Evolutionary conservation across 2,888 invertebrate species (phyloP).

Genomic region (Hylaea fasciaria): DNA sequence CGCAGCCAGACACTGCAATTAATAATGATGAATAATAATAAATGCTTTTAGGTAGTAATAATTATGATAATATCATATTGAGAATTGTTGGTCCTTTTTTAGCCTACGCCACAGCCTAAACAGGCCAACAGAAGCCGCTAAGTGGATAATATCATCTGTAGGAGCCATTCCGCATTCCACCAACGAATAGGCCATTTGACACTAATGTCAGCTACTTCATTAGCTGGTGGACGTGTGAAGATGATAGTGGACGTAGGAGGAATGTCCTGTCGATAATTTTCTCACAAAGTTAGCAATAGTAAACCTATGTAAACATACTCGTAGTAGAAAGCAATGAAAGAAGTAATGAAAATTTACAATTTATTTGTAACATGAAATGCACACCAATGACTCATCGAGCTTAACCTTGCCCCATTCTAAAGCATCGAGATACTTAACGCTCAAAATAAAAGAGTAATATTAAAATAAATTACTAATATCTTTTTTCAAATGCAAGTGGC

Average conservation of each 20-base stretch:
- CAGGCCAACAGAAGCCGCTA: slow-evolving; percentile 71
- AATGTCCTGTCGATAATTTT: slow-evolving; percentile 31
- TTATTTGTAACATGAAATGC: slow-evolving; percentile 21
- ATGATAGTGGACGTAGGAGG: slow-evolving; percentile 32
- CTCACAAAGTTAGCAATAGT: too few species aligned
- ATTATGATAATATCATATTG: too few species aligned
- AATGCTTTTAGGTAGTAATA: not conserved
- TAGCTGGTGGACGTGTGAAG: slow-evolving; percentile 46
- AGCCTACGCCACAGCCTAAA: slow-evolving; percentile 49
- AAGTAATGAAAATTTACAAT: too few species aligned
- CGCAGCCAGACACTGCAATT: too few species aligned
- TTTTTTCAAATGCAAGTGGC: slow-evolving; percentile 35
- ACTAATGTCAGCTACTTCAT: slow-evolving; percentile 73
- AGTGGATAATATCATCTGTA: slow-evolving; percentile 81
- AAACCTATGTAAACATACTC: too few species aligned
- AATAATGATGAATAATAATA: too few species aligned
- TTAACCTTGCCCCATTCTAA: slow-evolving; percentile 26
- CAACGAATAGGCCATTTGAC: slow-evolving; percentile 63
- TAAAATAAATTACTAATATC: slow-evolving; percentile 36
- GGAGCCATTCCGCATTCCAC: slow-evolving; percentile 81
- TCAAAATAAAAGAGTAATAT: slow-evolving; percentile 14
- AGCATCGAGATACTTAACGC: slow-evolving; percentile 18
- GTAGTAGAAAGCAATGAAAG: too few species aligned
- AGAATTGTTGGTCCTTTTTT: not conserved
- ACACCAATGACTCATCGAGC: slow-evolving; percentile 19